These are phyloP conservation scores for Arothron firmamentum DNA, from an alignment of 2,113 vertebrate genomes.

Conservation along the genomic window DNA sequence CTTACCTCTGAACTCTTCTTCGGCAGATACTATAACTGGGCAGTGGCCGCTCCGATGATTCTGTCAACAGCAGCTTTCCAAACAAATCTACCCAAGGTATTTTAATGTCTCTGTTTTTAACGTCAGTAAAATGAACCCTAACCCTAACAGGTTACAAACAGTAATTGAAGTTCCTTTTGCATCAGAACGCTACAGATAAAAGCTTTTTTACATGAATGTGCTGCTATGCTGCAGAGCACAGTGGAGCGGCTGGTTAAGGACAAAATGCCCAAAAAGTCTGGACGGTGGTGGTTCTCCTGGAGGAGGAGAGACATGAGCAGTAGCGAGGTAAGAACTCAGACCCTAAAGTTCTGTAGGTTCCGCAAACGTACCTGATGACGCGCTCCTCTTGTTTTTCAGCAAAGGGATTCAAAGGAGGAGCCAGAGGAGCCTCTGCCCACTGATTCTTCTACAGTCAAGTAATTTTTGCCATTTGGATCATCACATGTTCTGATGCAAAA, in stretches of 20 bases:
- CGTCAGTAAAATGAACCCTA: background rate
- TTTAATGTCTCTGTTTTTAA: background rate
- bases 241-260: conserved; percentile 84
- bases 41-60: conserved; percentile 90
- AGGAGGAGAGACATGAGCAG: conserved; percentile 75
- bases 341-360: background rate
- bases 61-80: conserved; percentile 91
- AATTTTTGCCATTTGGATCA: conserved; percentile 30
- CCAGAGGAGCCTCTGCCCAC: conserved; percentile 18
- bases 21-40: conserved; percentile 93
- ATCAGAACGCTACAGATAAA: too few relatives aligned
- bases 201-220: background rate
- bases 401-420: conserved; percentile 65
- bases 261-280: conserved; percentile 88
- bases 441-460: conserved; percentile 62
- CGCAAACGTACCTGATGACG: background rate
- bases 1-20: background rate
- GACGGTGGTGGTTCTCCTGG: conserved; percentile 94
- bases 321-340: conserved; percentile 57
- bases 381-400: conserved; percentile 34
- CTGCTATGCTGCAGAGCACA: conserved; percentile 69
- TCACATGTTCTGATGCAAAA: background rate
- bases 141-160: background rate
- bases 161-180: background rate
- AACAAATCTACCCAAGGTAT: conserved; percentile 88